Percentiles rank a stretch among this genome's conserved stretches.
Evolutionary conservation across 1,140 invertebrate species (phyloP).

Genomic region (Idris sp.): DNA sequence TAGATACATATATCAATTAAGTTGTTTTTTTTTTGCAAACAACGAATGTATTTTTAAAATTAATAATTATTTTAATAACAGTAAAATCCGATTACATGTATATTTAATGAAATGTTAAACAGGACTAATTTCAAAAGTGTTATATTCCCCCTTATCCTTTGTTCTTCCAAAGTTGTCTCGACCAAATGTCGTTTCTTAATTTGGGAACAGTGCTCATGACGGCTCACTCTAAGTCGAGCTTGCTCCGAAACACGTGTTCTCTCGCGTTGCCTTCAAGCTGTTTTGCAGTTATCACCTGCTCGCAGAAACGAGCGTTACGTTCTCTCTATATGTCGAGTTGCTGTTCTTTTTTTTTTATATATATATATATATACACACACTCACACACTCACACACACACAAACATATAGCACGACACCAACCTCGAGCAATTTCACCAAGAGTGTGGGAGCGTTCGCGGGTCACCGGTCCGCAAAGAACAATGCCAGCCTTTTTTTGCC

Average conservation of each 20-base stretch:
- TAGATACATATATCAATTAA: no score
- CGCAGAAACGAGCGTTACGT: conserved; percentile 57
- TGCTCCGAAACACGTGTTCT: conserved; percentile 54
- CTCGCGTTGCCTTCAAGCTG: conserved; percentile 62
- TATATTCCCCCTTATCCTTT: conserved; percentile 32
- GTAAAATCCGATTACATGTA: no score
- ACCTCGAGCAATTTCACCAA: conserved; percentile 45
- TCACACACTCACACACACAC: conserved; percentile 26
- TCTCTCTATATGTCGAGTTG: conserved; percentile 27
- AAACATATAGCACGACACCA: conserved; percentile 19
- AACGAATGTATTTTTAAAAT: no score
- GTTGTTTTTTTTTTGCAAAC: no score
- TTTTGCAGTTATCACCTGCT: conserved; percentile 65
- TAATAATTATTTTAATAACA: no score
- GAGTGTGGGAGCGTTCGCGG: conserved; percentile 76
- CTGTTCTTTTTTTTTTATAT: no score
- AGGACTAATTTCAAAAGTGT: no score
- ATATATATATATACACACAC: no score
- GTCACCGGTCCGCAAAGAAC: conserved; percentile 72
- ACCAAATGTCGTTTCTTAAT: conserved; percentile 61
- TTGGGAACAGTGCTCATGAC: conserved; percentile 48
- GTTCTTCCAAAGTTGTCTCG: conserved; percentile 43
- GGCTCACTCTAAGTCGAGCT: conserved; percentile 45
- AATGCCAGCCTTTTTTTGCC: conserved; percentile 68
- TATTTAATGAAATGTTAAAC: no score